These are phyloP conservation scores for Neogale vison DNA, from an alignment of 2,113 vertebrate genomes.

Conservation along the genomic window DNA sequence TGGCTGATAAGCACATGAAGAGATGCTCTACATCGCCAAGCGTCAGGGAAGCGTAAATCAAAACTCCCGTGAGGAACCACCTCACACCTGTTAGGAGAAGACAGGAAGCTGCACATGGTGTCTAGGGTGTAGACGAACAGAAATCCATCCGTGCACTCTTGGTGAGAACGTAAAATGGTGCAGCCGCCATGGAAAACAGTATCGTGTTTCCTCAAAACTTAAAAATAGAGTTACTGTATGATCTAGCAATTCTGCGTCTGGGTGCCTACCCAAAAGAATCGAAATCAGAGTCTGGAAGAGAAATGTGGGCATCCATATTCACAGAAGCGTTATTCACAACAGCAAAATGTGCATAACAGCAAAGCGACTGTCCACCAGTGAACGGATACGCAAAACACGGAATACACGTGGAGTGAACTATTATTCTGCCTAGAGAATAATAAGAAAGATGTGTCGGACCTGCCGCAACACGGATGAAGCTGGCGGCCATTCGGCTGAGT, in stretches of 20 bases:
- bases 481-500: not conserved
- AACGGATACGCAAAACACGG: not conserved
- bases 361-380: too few species aligned
- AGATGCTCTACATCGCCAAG: not conserved
- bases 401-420: rapidly evolving
- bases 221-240: not conserved
- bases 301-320: too few species aligned
- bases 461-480: not conserved
- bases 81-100: not conserved
- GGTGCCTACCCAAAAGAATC: not conserved
- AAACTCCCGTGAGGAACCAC: not conserved
- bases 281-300: not conserved
- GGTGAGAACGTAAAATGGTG: not conserved
- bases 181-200: not conserved
- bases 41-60: not conserved
- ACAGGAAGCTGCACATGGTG: not conserved
- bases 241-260: not conserved
- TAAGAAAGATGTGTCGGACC: not conserved
- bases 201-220: not conserved
- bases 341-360: not conserved
- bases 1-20: not conserved
- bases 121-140: not conserved
- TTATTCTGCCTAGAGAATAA: not conserved
- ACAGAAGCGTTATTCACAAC: not conserved
- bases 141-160: not conserved